Percentiles rank a stretch among this genome's conserved stretches.
Conservation (phyloP, 2,888 invertebrate species). For the Hoplodrina ambigua region DNA sequence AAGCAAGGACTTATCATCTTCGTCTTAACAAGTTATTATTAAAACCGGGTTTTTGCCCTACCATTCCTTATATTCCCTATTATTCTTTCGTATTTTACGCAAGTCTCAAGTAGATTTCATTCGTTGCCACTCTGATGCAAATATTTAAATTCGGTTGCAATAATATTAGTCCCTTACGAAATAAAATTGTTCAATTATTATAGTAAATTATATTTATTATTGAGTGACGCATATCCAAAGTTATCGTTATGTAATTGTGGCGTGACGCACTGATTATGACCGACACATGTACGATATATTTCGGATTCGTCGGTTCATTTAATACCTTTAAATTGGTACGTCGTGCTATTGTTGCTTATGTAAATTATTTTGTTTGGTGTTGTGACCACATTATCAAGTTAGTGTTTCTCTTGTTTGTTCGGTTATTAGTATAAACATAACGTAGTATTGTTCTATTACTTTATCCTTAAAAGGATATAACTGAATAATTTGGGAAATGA, state of each 20-base stretch:
- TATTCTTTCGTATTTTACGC: neutral
- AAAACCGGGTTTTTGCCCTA: neutral
- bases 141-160: constrained; percentile 15
- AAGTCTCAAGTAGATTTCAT: constrained; percentile 4
- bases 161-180: constrained; percentile 6
- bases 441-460: neutral
- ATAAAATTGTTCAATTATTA: constrained; percentile 26
- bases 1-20: too few species aligned
- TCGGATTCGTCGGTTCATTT: constrained; percentile 25
- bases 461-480: neutral
- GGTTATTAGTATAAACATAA: constrained; percentile 16
- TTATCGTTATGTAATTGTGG: constrained; percentile 43
- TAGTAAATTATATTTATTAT: constrained; percentile 30
- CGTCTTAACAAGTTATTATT: neutral
- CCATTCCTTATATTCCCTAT: neutral
- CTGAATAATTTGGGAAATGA: constrained; percentile 3
- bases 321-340: constrained; percentile 29
- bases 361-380: constrained; percentile 37
- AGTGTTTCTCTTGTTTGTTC: constrained; percentile 27
- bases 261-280: constrained; percentile 44
- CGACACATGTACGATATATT: constrained; percentile 21
- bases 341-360: constrained; percentile 33
- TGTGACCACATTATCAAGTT: constrained; percentile 38
- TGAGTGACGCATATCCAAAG: constrained; percentile 39
- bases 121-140: constrained; percentile 11